Evolutionary conservation across 2,888 invertebrate species (phyloP), one percentile per base, ranked within the genome.

Genomic region (Torymus tubicola): DNA sequence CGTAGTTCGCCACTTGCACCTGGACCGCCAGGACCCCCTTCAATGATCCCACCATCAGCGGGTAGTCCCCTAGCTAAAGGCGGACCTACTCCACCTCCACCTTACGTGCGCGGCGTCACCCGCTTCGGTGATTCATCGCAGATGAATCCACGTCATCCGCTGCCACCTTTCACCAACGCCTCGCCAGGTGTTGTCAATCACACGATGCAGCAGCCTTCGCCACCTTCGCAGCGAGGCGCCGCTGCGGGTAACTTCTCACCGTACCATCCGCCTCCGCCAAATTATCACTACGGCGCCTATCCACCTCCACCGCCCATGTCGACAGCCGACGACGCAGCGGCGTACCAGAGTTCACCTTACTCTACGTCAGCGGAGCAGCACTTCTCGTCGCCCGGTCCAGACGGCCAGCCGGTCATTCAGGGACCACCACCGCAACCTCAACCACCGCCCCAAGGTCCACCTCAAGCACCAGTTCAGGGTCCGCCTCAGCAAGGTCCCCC

Each of bases 261-360:
- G 52, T 92, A 91, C 84, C 91, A 91, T 85, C 91, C 91, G n/a
- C 91, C 90, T n/a, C 91, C 91, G 8, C 92, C 91, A 2, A 91
- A 90, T 85, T 92, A 92, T 84, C 91, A 91, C 81, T 92, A 91
- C 84, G 91, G 91, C 75, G 90, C 91, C 69, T 92, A 91, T 82
- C 91, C 92, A 14, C 91, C 90, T 1, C 91, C 91, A 1, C 89
- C 91, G 1, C 88, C 91, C 2, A 88, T 91, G 84, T 88, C 91
- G 12, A 88, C 90, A 50, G 90, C 90, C 42, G 91, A 91, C 69
- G 91, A 91, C 21, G 89, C 89, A 2, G 88, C 90, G 2, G 88
- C 90, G 58, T 92, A 92, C 84, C 92, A 92, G 78, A 90, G 89
- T 68, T 89, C 91, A 24, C 89, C 90, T 0, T 92, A 91, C 85